Evolutionary conservation across 2,113 vertebrate genomes (phyloP), one percentile per base, ranked within the genome.

Genomic region (Halichoerus grypus): DNA sequence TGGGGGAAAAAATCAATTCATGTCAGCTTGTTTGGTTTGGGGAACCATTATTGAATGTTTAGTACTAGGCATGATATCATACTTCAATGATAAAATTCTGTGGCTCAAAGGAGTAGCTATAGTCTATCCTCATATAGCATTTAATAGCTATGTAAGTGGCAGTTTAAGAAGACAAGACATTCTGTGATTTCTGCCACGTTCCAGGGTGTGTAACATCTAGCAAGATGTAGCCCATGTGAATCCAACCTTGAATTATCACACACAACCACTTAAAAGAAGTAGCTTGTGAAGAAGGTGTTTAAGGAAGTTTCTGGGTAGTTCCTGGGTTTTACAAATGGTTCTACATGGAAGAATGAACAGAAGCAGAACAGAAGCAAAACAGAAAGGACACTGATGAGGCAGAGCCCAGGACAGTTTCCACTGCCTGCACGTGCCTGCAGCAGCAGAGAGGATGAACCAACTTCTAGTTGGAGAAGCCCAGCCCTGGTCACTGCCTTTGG

Each of bases 111-210:
- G 42, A n/a, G 8, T 72, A 55, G 14, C 28, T 76, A 7, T 57
- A 76, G 26, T 72, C 63, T 82, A 46, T 69, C 31, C 3, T 61
- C 13, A 22, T 69, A 13, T 69, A 18, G 21, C 36, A 61, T 31
- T 84, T 92, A 82, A 93, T 49, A 46, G 84, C 59, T 63, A 4
- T 26, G 2, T 61, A 84, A 67, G 42, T 86, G 36, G 31, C 49
- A 83, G 59, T 13, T 97, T 57, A 88, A 83, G 63, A 51, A 91
- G 72, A 49, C 33, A 96, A 67, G 46, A 91, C 3, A 12, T 61
- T 79, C 55, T 39, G 31, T 81, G 63, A 92, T 28, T 77, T 88
- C 77, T 76, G 18, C 36, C 81, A 94, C 28, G 26, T 1, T 76
- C 33, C 51, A 13, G 26, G 22, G 36, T 85, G 93, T 63, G 10